Evolutionary conservation across 2,888 invertebrate genomes (phyloP).

Genomic region (Corythucha ciliata): DNA sequence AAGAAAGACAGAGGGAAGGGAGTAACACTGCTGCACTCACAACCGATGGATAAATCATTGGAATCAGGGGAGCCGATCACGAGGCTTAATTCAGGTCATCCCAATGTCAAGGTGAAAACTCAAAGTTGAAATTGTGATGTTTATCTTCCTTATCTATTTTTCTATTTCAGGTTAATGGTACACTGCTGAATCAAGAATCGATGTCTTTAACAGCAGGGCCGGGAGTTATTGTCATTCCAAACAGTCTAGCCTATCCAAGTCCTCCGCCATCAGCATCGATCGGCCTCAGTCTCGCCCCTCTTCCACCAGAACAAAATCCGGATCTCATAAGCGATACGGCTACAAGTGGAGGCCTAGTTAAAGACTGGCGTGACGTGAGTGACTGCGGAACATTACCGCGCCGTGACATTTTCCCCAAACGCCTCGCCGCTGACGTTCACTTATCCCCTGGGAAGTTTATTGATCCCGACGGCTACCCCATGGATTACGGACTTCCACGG

Average conservation of each 20-base stretch:
- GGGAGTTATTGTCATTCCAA: slow-evolving; percentile 30
- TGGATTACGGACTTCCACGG: slow-evolving; percentile 66
- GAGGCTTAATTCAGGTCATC: too few relatives aligned
- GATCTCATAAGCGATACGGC: slow-evolving; percentile 67
- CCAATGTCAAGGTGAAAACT: too few relatives aligned
- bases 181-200: slow-evolving; percentile 49
- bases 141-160: too few relatives aligned
- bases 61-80: slow-evolving; percentile 44
- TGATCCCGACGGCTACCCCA: slow-evolving; percentile 68
- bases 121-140: too few relatives aligned
- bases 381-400: slow-evolving; percentile 43
- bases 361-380: slow-evolving; percentile 36
- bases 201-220: slow-evolving; percentile 40
- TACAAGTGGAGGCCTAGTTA: slow-evolving; percentile 47
- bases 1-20: slow-evolving; percentile 54
- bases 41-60: slow-evolving; percentile 33
- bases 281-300: slow-evolving; percentile 16
- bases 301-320: slow-evolving; percentile 57
- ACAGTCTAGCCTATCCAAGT: slow-evolving; percentile 27
- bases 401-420: slow-evolving; percentile 47
- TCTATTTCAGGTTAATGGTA: slow-evolving; percentile 48
- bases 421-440: slow-evolving; percentile 59
- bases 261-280: too few relatives aligned
- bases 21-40: slow-evolving; percentile 49
- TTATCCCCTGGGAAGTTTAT: slow-evolving; percentile 61